phyloP scores from a whole-genome alignment of 1,140 invertebrate species.

The Leptinotarsa texana region DNA sequence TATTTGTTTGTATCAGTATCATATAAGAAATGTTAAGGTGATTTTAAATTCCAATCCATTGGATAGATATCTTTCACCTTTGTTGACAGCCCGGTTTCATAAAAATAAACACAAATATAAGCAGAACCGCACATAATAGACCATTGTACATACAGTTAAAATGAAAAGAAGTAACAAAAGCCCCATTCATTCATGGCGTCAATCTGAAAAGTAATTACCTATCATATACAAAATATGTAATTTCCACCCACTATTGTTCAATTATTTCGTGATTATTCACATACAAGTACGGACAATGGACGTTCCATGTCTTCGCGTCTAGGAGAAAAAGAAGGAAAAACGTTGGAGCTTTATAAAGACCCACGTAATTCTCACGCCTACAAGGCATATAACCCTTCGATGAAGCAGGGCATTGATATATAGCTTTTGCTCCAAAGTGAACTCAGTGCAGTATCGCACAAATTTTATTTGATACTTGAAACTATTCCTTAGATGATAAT shows the following conservation, averaged over 20 bases:
- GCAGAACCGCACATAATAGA: background rate
- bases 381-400: background rate
- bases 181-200: background rate
- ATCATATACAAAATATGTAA: slow-evolving; percentile 12
- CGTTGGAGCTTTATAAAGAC: background rate
- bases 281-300: slow-evolving; percentile 3
- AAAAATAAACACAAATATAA: background rate
- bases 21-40: too few relatives aligned
- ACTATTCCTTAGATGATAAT: too few relatives aligned
- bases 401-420: background rate
- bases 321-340: background rate
- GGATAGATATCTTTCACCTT: too few relatives aligned
- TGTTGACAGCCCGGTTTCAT: too few relatives aligned
- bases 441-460: too few relatives aligned
- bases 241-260: slow-evolving; percentile 17
- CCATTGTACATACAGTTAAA: background rate
- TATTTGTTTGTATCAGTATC: too few relatives aligned
- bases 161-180: background rate
- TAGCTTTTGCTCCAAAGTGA: background rate
- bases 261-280: slow-evolving; percentile 12
- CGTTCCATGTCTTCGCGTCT: slow-evolving; percentile 5
- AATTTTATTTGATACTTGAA: too few relatives aligned
- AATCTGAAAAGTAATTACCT: background rate
- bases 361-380: slow-evolving; percentile 4
- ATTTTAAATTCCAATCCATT: too few relatives aligned